A percentile compares a stretch with the other conserved stretches of the same genome.
phyloP scores from a whole-genome alignment of 92 coral and sea anemone genomes.

The Parazoanthus darwini region DNA sequence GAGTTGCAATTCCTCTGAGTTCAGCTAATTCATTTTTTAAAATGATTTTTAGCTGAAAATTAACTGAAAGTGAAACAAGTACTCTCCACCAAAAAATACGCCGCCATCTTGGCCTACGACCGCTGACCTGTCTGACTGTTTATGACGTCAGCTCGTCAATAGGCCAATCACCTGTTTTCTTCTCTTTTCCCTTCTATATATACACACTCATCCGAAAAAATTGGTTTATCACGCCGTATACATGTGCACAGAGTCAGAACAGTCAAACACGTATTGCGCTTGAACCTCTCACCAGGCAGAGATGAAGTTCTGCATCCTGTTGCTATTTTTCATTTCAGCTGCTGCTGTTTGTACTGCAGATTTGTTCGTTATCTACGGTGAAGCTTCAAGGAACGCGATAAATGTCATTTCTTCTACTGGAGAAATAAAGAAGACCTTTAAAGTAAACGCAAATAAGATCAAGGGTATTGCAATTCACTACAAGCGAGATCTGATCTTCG shows the following conservation, averaged over 20 bases:
- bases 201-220: no score
- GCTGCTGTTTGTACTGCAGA: not conserved
- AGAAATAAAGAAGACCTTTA: not conserved
- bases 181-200: no score
- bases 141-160: not conserved
- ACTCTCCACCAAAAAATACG: no score
- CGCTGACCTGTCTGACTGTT: no score
- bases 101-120: no score
- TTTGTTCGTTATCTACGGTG: not conserved
- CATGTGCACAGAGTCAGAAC: not conserved
- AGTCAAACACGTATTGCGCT: not conserved
- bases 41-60: no score
- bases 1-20: no score
- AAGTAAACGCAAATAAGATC: not conserved
- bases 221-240: no score
- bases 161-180: not conserved
- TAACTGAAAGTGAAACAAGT: no score
- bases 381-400: not conserved
- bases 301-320: not conserved
- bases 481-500: constrained; percentile 47
- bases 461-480: constrained; percentile 42
- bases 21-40: no score
- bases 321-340: not conserved
- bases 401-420: not conserved
- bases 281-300: no score